Evolutionary conservation across 92 coral and sea anemone species (phyloP), one percentile per base, ranked within the genome.

Genomic region (Zoanthus sociatus): DNA sequence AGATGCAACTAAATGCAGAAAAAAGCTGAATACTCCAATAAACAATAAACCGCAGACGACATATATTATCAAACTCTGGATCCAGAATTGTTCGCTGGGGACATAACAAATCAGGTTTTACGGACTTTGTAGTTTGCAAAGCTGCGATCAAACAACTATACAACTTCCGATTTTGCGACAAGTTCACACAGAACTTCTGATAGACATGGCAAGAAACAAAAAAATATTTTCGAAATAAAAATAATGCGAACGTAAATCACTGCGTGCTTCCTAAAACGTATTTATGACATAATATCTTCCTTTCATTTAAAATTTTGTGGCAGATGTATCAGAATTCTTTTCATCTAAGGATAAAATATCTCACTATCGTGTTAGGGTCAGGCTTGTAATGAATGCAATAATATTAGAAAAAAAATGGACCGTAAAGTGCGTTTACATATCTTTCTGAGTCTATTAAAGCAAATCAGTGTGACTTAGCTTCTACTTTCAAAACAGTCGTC

Each of bases 241-340:
- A 81, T 64, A 81, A n/a, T 66, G 9, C 26, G 66, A 48, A 66
- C 18, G 1, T 20, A 15, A 13, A 48, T 60, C 75, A 66, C n/a
- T 45, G 56, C 14, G 84, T 33, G 84, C 20, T 79, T 46, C 85
- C 46, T 56, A 11, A 81, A 45, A 44, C 30, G 13, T 8, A 73
- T 73, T 73, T 48, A 53, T 45, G 54, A 73, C 54, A 73, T 73
- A 42, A 73, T 48, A 73, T 37, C 77, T 31, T 20, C 30, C 77
- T 20, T 73, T 73, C 53, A 73, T 73, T 9, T 48, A 73, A 42
- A 4, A 73, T 18, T 37, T 50, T 50, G 7, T 73, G 44, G 54
- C 83, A 78, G 20, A 78, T 78, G 83, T 78, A 78, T 78, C 69
- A 78, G 83, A 55, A 78, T 78, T 78, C 50, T 78, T 67, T 78